Evolutionary conservation across 2,797 vertebrate genomes (phyloP), one percentile per base, ranked within the genome.

Genomic region (Hydrocynus forskahlii): DNA sequence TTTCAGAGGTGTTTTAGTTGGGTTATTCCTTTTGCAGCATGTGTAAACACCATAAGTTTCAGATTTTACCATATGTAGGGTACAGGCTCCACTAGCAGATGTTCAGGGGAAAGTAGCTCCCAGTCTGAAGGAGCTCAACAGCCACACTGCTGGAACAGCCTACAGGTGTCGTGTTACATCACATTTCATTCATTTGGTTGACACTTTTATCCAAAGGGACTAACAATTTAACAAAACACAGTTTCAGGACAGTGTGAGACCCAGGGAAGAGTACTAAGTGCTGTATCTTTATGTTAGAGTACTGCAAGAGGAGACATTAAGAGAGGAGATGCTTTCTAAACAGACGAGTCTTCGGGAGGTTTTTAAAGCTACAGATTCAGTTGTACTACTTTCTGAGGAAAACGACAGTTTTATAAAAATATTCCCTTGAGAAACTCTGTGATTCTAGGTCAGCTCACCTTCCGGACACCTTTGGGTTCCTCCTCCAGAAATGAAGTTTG

Each of bases 401-500:
- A 66, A 19, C 6, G 23, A 19, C 6, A 66, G 7, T 2, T 14
- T 19, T 38, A 17, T 5, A 17, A 38, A 19, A 43, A 35, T 23
- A 70, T 25, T 25, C 45, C 14, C 13, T 0, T 10, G 1, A n/a
- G 17, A 12, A 57, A 57, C 14, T 10, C 5, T 7, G 29, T 40
- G 10, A 73, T 73, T 40, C 29, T 5, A 17, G 8, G 23, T 60
- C 52, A 54, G 72, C 95, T 88, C 90, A 98, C 97, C 97, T 99
- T 91, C 97, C 97, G 60, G 97, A 97, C 93, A 96, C 95, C 94
- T 95, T 95, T 40, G 95, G 88, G 92, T 93, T 98, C 92, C 95
- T 95, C 93, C 96, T 98, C 97, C 97, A 98, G 88, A 99, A 99
- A 93, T 98, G 92, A 89, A 95, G 95, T 90, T 93, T 94, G 92